Percentiles rank a stretch among this genome's conserved stretches.
These are phyloP conservation scores for Micoletzkya japonica DNA, from an alignment of 2,888 invertebrate species.

Conservation along the genomic window DNA sequence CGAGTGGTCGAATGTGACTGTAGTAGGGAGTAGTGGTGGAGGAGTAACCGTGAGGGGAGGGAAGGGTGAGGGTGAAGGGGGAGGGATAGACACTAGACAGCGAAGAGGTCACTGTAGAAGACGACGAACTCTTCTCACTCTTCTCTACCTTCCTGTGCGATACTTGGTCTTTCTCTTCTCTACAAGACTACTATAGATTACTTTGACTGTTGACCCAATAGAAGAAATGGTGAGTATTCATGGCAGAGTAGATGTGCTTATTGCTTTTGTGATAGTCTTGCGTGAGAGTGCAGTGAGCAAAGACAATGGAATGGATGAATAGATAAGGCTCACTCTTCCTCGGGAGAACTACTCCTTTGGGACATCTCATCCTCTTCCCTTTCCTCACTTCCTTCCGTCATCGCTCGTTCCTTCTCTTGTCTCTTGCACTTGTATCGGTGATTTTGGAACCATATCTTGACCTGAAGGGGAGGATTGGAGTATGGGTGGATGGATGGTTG, in stretches of 20 bases:
- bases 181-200: not conserved
- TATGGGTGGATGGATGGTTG: not conserved
- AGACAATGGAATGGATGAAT: too few relatives aligned
- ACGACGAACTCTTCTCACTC: too few relatives aligned
- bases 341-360: not conserved
- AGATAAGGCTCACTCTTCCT: constrained; percentile 1
- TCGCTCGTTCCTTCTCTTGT: constrained; percentile 48
- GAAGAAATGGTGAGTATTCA: too few relatives aligned
- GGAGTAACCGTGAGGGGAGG: constrained; percentile 14
- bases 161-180: not conserved
- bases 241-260: too few relatives aligned
- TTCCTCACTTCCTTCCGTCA: constrained; percentile 35
- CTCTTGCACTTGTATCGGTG: constrained; percentile 51
- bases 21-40: not conserved
- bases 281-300: too few relatives aligned
- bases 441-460: constrained; percentile 54
- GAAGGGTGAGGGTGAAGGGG: not conserved
- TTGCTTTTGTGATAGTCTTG: too few relatives aligned
- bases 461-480: constrained; percentile 32
- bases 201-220: too few relatives aligned
- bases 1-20: constrained; percentile 9
- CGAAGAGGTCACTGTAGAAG: not conserved
- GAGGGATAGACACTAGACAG: not conserved
- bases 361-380: not conserved
- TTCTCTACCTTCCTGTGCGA: too few relatives aligned